Percentiles rank a stretch among this genome's conserved stretches.
Conservation (phyloP, 2,113 vertebrate species). For the Phodopus roborovskii region DNA sequence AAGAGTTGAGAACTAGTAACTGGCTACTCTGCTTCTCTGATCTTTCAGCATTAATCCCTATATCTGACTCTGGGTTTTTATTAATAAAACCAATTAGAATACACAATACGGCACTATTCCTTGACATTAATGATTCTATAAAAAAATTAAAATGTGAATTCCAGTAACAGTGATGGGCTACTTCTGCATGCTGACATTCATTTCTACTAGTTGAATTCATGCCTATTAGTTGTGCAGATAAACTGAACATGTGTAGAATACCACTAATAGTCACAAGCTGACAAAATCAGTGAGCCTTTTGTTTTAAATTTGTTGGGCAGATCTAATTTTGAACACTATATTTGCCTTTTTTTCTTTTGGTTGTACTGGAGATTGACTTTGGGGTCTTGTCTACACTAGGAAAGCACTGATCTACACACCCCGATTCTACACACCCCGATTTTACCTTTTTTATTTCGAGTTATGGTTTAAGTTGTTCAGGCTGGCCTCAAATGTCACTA, state of each 20-base stretch:
- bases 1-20: too few relatives aligned
- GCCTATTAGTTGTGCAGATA: not conserved
- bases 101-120: not conserved
- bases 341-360: not conserved
- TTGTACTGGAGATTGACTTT: not conserved
- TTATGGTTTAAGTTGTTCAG: not conserved
- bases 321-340: not conserved
- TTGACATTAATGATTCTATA: not conserved
- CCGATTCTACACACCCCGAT: not conserved
- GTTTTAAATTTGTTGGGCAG: slow-evolving; percentile 18
- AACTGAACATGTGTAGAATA: not conserved
- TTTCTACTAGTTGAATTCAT: not conserved
- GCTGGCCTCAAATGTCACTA: not conserved
- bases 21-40: too few relatives aligned
- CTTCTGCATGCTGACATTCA: not conserved
- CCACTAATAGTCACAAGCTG: not conserved
- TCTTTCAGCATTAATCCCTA: too few relatives aligned
- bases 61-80: too few relatives aligned
- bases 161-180: not conserved
- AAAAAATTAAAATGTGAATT: slow-evolving; percentile 5
- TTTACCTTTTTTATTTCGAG: not conserved
- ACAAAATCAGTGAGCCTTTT: not conserved
- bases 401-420: not conserved
- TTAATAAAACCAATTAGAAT: too few relatives aligned
- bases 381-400: not conserved